Evolutionary conservation across 2,888 invertebrate species (phyloP).

Genomic region (Cistogaster globosa): DNA sequence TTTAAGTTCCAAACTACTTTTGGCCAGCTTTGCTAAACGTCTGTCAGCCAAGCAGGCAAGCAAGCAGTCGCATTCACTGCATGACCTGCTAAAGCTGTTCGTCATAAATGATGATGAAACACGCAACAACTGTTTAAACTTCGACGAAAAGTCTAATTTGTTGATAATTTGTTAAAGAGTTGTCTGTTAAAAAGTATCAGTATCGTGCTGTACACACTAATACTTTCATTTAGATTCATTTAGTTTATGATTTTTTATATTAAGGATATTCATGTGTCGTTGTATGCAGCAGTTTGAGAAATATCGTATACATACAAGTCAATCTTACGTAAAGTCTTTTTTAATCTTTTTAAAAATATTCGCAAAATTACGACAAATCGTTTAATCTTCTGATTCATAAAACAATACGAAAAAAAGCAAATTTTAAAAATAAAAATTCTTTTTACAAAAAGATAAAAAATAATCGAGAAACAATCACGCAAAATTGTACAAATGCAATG

Average conservation of each 20-base stretch:
- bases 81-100: slow-evolving; percentile 36
- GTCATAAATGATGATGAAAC: slow-evolving; percentile 77
- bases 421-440: too few relatives aligned
- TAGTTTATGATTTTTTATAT: neutral
- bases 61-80: neutral
- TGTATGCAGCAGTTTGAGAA: too few relatives aligned
- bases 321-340: too few relatives aligned
- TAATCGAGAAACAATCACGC: too few relatives aligned
- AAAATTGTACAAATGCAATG: too few relatives aligned
- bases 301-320: too few relatives aligned
- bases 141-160: slow-evolving; percentile 76
- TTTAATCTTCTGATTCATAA: too few relatives aligned
- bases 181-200: slow-evolving; percentile 61
- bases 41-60: slow-evolving; percentile 9
- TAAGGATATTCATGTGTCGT: slow-evolving; percentile 16
- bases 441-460: too few relatives aligned
- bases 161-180: slow-evolving; percentile 81
- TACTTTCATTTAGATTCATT: slow-evolving; percentile 57
- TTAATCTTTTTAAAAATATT: too few relatives aligned
- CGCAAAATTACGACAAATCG: too few relatives aligned
- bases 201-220: slow-evolving; percentile 2
- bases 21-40: slow-evolving; percentile 21
- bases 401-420: too few relatives aligned
- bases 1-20: slow-evolving; percentile 39
- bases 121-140: slow-evolving; percentile 76